Conservation (phyloP, 2,797 vertebrate genomes). For the Phataginus tetradactyla region DNA sequence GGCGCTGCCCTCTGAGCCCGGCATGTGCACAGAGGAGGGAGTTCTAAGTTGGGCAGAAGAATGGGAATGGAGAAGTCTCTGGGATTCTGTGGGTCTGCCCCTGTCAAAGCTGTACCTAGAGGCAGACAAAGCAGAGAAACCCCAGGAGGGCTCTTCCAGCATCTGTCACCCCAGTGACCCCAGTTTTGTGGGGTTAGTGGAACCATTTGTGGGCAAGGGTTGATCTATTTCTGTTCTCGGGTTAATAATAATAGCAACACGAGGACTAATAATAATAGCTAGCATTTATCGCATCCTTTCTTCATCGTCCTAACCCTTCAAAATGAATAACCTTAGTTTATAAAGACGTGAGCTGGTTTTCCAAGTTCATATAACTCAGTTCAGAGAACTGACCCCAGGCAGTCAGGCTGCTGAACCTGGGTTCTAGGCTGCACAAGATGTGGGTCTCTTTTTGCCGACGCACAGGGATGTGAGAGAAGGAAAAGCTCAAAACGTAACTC, state of each 20-base stretch:
- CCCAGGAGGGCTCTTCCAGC: neutral
- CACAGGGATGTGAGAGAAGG: neutral
- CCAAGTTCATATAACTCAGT: neutral
- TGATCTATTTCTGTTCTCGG: neutral
- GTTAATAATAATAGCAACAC: neutral
- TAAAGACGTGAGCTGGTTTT: neutral
- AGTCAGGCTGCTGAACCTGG: fast-evolving
- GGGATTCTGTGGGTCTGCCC: neutral
- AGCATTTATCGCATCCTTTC: neutral
- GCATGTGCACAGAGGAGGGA: neutral
- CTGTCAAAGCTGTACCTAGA: neutral
- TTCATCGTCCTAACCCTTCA: neutral
- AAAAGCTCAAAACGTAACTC: neutral
- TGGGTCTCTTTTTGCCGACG: neutral
- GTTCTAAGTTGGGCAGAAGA: neutral
- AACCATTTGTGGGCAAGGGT: neutral
- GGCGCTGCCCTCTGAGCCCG: fast-evolving
- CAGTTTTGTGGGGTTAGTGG: neutral
- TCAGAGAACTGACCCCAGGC: neutral
- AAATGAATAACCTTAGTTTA: neutral
- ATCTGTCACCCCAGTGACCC: fast-evolving
- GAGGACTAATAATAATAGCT: neutral
- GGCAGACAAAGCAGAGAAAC: neutral
- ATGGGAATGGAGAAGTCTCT: fast-evolving
- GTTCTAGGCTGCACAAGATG: neutral